A percentile compares a stretch with the other conserved stretches of the same genome.
phyloP scores from a whole-genome alignment of 2,888 invertebrate genomes.

The Falcaria lacertinaria region DNA sequence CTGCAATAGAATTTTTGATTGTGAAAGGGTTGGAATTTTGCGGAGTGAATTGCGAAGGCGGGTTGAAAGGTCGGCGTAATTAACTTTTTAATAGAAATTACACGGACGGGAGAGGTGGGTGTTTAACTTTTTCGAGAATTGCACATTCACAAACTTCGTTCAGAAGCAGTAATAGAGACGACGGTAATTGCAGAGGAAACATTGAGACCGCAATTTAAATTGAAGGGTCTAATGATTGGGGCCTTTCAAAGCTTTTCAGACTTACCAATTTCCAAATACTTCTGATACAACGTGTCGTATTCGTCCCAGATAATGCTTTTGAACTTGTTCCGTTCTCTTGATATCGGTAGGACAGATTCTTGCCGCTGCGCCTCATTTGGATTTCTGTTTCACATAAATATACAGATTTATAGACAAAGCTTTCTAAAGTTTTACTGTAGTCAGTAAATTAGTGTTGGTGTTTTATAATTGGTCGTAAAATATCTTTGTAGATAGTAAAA shows the following conservation, averaged over 20 bases:
- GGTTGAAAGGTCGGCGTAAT: conserved; percentile 37
- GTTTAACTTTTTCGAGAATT: conserved; percentile 31
- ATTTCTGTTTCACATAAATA: conserved; percentile 77
- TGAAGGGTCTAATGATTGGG: background rate
- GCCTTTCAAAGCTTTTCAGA: background rate
- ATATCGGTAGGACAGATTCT: conserved; percentile 87
- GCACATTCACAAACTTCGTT: conserved; percentile 19
- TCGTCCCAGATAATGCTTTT: conserved; percentile 94
- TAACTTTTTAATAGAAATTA: conserved; percentile 44
- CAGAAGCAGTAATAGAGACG: background rate
- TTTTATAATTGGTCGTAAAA: too few species aligned
- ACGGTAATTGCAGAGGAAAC: too few species aligned
- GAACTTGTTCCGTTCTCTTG: conserved; percentile 91
- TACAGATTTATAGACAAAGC: conserved; percentile 5
- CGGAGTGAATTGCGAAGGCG: conserved; percentile 24
- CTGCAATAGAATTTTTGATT: conserved; percentile 78
- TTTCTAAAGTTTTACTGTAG: too few species aligned
- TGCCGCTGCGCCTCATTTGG: conserved; percentile 91
- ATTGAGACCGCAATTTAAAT: too few species aligned
- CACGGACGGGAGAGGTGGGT: conserved; percentile 24
- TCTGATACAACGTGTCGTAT: conserved; percentile 94
- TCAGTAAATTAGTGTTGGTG: too few species aligned
- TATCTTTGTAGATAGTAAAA: too few species aligned
- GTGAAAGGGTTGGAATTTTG: conserved; percentile 33
- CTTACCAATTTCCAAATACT: conserved; percentile 95